Percentiles rank a stretch among this genome's conserved stretches.
These are phyloP conservation scores for Aradophagus sp. DNA, from an alignment of 1,140 invertebrate genomes.

Conservation along the genomic window DNA sequence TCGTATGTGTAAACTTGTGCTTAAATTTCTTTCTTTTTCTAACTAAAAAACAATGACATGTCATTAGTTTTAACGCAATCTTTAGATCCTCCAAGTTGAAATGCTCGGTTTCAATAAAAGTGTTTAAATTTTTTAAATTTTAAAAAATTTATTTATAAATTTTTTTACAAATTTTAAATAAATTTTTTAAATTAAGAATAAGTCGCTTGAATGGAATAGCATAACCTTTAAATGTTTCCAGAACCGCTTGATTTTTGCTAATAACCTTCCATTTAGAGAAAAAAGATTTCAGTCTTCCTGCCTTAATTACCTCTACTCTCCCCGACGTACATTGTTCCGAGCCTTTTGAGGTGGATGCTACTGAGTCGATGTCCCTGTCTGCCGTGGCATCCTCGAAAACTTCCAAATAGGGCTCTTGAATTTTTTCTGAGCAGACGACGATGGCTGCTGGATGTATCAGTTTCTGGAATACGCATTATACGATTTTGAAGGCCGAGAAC, in stretches of 20 bases:
- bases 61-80: background rate
- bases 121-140: too few species aligned
- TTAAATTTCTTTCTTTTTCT: background rate
- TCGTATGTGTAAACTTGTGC: background rate
- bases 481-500: too few species aligned
- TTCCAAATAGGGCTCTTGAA: slow-evolving; percentile 4
- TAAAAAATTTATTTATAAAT: too few species aligned
- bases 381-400: slow-evolving; percentile 2
- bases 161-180: too few species aligned
- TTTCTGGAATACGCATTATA: too few species aligned
- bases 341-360: too few species aligned
- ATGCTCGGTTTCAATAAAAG: background rate
- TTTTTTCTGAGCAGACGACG: background rate
- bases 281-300: slow-evolving; percentile 2
- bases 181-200: slow-evolving; percentile 5
- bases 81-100: slow-evolving; percentile 5
- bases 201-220: slow-evolving; percentile 3
- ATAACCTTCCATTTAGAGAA: background rate
- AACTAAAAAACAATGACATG: background rate
- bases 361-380: slow-evolving; percentile 3
- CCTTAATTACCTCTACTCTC: slow-evolving; percentile 3
- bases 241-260: background rate
- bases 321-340: background rate
- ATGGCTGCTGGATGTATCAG: too few species aligned
- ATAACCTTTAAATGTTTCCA: slow-evolving; percentile 3